Evolutionary conservation across 2,888 invertebrate species (phyloP), one percentile per base, ranked within the genome.

Genomic region (Sclerodermus sp.): DNA sequence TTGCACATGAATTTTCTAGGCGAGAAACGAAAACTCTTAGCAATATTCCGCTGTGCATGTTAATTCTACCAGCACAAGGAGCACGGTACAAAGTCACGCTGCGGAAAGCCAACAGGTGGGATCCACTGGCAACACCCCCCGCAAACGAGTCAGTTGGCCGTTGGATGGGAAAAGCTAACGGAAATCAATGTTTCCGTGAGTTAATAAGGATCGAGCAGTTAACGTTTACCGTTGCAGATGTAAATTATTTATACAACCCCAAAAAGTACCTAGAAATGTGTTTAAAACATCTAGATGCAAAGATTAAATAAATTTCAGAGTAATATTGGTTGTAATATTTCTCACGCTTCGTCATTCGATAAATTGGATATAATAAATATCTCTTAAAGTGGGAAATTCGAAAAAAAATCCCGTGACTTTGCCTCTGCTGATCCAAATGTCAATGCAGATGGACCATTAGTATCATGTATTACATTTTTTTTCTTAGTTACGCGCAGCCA

Each of bases 51-150:
- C 13, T 10, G n/a, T 6, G 29, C 13, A 65, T 64, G 67, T 51
- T 60, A 67, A 64, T 61, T 48, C 52, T 46, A 47, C 47, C 56
- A 64, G 57, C 8, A 8, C 23, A 61, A 66, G 64, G 66, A 66
- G 66, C 46, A 49, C 40, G 45, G 43, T 51, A 47, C 55, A 61
- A 66, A 70, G 62, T 67, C 63, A 68, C 68, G 64, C 63, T 68
- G 70, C 66, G 70, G 70, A 72, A 77, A 77, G 76, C 77, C 77
- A 77, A 77, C 77, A 77, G 77, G 77, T 77, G 77, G 77, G 74
- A 72, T 67, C 66, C 67, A 62, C 49, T 56, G 60, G 52, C 44
- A 60, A 66, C 66, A 72, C 74, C 75, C 74, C 74, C 75, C 66
- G 68, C 65, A 51, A 70, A 9, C 51, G 54, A 69, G 75, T 74